Evolutionary conservation across 2,888 invertebrate genomes (phyloP).

Genomic region (Pyrocoelia pectoralis): DNA sequence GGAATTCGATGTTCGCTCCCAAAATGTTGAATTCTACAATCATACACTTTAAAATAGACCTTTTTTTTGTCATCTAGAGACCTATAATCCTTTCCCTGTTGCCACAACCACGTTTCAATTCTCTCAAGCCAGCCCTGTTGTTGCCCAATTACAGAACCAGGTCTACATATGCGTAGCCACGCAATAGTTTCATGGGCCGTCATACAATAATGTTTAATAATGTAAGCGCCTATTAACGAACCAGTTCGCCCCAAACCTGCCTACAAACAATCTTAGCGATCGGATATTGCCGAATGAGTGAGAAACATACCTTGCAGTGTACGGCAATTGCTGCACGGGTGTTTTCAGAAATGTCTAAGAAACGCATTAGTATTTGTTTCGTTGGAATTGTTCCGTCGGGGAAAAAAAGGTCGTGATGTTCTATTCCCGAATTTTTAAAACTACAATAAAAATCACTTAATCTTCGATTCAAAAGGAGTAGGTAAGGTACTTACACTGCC

Average conservation of each 20-base stretch:
- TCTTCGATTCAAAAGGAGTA: too few relatives aligned
- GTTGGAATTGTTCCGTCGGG: slow-evolving; percentile 88
- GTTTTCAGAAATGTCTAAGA: slow-evolving; percentile 81
- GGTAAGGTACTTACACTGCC: slow-evolving; percentile 63
- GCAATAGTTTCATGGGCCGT: slow-evolving; percentile 85
- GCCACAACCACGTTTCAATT: slow-evolving; percentile 59
- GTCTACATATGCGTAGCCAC: slow-evolving; percentile 88
- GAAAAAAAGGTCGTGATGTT: slow-evolving; percentile 88
- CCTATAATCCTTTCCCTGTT: slow-evolving; percentile 67
- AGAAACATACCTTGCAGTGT: slow-evolving; percentile 89
- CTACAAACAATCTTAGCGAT: slow-evolving; percentile 63
- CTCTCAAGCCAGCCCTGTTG: slow-evolving; percentile 79
- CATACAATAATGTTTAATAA: slow-evolving; percentile 85
- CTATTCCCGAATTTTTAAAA: slow-evolving; percentile 70
- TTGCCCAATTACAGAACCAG: slow-evolving; percentile 87
- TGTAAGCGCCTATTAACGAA: slow-evolving; percentile 85
- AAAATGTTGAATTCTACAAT: slow-evolving; percentile 53
- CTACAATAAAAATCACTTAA: too few relatives aligned
- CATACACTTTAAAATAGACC: not conserved
- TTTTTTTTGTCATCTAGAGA: slow-evolving; percentile 44
- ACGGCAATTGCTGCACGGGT: slow-evolving; percentile 83
- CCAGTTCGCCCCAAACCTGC: slow-evolving; percentile 93
- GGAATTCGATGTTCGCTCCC: slow-evolving; percentile 59
- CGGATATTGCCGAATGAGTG: too few relatives aligned
- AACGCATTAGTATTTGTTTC: slow-evolving; percentile 78